Evolutionary conservation across 2,888 invertebrate genomes (phyloP).

Genomic region (Criorhina ranunculi): DNA sequence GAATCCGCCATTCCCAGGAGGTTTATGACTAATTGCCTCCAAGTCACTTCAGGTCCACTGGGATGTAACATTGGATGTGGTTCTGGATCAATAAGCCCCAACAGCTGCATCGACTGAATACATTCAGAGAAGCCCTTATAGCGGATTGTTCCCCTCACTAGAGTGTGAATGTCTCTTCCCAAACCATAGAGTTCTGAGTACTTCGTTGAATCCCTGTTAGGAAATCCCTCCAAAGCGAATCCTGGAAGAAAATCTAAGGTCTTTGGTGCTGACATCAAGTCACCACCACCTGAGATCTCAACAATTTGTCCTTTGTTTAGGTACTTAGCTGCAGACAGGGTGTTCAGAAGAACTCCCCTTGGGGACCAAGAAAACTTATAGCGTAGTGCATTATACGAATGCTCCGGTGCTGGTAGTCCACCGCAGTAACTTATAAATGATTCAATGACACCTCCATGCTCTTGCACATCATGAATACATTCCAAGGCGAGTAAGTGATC

Average conservation of each 20-base stretch:
- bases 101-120: constrained; percentile 92
- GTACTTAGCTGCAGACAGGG: constrained; percentile 95
- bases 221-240: constrained; percentile 97
- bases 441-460: constrained; percentile 94
- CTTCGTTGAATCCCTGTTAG: constrained; percentile 97
- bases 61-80: constrained; percentile 96
- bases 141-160: constrained; percentile 96
- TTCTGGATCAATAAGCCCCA: constrained; percentile 94
- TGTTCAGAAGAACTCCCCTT: constrained; percentile 95
- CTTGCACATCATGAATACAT: constrained; percentile 96
- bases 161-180: constrained; percentile 91
- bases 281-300: constrained; percentile 95
- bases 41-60: constrained; percentile 97
- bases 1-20: constrained; percentile 92
- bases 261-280: constrained; percentile 92
- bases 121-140: constrained; percentile 96
- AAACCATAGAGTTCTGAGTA: constrained; percentile 96
- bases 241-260: constrained; percentile 97
- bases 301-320: constrained; percentile 92
- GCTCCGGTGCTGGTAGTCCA: constrained; percentile 98
- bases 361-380: constrained; percentile 99
- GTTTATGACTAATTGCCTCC: constrained; percentile 95
- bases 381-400: constrained; percentile 94
- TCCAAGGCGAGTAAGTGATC: constrained; percentile 98
- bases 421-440: constrained; percentile 99